Percentiles rank a stretch among this genome's conserved stretches.
These are phyloP conservation scores for Sakesphorus luctuosus DNA, from an alignment of 2,113 vertebrate genomes.

Conservation along the genomic window DNA sequence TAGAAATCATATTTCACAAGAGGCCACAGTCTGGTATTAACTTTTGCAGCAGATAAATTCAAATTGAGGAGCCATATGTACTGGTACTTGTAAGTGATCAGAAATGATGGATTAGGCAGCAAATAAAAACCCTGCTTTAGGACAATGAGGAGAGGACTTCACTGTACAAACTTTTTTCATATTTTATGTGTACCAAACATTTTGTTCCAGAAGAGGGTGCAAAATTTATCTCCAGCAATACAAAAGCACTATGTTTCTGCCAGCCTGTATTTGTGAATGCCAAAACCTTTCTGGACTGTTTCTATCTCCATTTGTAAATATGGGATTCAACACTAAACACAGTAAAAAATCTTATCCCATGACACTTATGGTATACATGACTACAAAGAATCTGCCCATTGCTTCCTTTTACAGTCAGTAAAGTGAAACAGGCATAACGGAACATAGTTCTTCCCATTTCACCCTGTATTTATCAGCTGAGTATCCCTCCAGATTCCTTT, in stretches of 20 bases:
- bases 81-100: not conserved
- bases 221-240: conserved; percentile 9
- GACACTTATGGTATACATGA: not conserved
- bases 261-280: not conserved
- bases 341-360: not conserved
- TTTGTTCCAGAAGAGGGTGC: conserved; percentile 70
- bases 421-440: not conserved
- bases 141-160: not conserved
- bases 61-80: not conserved
- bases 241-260: not conserved
- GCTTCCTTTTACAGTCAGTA: not conserved
- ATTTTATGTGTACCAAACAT: not conserved
- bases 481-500: not conserved
- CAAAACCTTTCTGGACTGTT: not conserved
- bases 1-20: not conserved
- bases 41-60: not conserved
- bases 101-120: not conserved
- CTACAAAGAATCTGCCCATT: not conserved
- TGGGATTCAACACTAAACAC: not conserved
- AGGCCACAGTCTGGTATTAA: not conserved
- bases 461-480: not conserved
- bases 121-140: not conserved
- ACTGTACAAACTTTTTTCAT: fast-evolving
- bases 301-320: not conserved
- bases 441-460: not conserved